Percentiles rank a stretch among this genome's conserved stretches.
These are phyloP conservation scores for Phocoena sinus DNA, from an alignment of 2,113 vertebrate genomes.

Conservation along the genomic window DNA sequence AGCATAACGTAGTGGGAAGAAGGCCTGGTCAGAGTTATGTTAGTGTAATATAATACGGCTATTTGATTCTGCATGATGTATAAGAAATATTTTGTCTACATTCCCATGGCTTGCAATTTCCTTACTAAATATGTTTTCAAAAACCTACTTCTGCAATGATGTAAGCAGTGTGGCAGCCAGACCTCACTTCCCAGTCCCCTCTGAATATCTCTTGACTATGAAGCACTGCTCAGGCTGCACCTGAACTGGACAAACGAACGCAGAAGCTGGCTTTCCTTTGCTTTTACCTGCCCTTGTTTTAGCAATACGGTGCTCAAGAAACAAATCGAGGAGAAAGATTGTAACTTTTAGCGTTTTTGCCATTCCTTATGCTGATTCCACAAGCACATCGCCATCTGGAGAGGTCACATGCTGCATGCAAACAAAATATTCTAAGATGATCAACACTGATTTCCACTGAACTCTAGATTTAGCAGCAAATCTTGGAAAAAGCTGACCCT, in stretches of 20 bases:
- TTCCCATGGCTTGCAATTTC: conserved; percentile 39
- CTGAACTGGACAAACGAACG: conserved; percentile 11
- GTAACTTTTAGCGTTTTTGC: background rate
- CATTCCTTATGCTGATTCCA: background rate
- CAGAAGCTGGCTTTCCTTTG: background rate
- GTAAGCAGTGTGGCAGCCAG: conserved; percentile 42
- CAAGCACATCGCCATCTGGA: background rate
- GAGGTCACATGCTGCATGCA: background rate
- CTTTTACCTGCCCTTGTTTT: background rate
- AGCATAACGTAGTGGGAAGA: background rate
- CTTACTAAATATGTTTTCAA: conserved; percentile 48
- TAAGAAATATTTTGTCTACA: conserved; percentile 34
- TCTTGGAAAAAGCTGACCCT: background rate
- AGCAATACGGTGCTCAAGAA: background rate
- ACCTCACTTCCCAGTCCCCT: background rate
- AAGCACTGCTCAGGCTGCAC: background rate
- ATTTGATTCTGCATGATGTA: background rate
- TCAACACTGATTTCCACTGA: background rate
- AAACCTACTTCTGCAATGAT: conserved; percentile 48
- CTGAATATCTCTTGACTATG: background rate
- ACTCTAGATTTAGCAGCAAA: background rate
- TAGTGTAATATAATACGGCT: background rate
- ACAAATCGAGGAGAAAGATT: background rate
- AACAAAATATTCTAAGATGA: conserved; percentile 2
- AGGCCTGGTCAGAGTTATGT: background rate